Conservation (phyloP, 2,888 invertebrate species). For the Ennomos fuscantarius region DNA sequence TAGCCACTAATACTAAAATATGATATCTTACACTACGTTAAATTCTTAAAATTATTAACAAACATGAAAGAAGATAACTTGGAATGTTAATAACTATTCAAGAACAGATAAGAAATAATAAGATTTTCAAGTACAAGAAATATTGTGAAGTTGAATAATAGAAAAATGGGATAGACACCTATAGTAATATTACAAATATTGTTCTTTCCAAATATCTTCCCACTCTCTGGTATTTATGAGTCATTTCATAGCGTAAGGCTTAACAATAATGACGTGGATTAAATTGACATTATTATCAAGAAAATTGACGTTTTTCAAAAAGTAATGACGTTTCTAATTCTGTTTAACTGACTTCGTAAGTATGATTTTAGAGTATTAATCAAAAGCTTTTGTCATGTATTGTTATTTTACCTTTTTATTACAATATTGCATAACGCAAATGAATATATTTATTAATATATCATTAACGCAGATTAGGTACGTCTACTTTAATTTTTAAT, state of each 20-base stretch:
- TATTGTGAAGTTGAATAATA: conserved; percentile 63
- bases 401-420: background rate
- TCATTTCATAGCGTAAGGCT: conserved; percentile 37
- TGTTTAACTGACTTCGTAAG: conserved; percentile 19
- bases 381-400: background rate
- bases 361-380: conserved; percentile 5
- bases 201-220: conserved; percentile 46
- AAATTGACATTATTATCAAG: conserved; percentile 44
- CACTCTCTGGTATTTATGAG: conserved; percentile 56
- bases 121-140: conserved; percentile 53
- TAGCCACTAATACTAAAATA: conserved; percentile 58
- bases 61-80: conserved; percentile 55
- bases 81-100: conserved; percentile 61
- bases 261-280: conserved; percentile 33
- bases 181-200: conserved; percentile 56
- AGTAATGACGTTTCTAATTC: conserved; percentile 2
- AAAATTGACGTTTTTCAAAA: conserved; percentile 36
- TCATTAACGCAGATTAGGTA: too few species aligned
- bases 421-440: background rate
- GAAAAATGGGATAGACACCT: conserved; percentile 68
- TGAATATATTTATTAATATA: too few species aligned
- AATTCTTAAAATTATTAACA: conserved; percentile 63
- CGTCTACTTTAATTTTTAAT: too few species aligned
- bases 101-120: conserved; percentile 36
- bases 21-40: conserved; percentile 61